These are phyloP conservation scores for Poeciliopsis paucimaculata DNA, from an alignment of 2,797 vertebrate species.

Conservation along the genomic window DNA sequence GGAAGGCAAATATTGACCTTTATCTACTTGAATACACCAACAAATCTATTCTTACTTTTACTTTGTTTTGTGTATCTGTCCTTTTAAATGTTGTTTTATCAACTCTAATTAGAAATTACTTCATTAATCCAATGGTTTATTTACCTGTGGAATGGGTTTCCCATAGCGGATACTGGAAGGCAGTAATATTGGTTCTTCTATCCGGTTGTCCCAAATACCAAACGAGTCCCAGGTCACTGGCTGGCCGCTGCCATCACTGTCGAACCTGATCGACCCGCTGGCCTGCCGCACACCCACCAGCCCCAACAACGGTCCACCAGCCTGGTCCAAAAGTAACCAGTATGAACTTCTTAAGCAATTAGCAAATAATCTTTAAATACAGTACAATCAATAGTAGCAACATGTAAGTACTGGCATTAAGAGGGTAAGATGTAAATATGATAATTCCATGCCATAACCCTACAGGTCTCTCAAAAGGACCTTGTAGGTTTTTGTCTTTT, in stretches of 20 bases:
- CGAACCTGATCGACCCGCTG: constrained; percentile 18
- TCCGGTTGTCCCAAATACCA: constrained; percentile 92
- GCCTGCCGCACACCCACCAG: constrained; percentile 22
- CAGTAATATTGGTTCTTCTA: constrained; percentile 89
- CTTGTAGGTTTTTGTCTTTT: neutral
- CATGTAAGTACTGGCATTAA: neutral
- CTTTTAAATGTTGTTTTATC: no score
- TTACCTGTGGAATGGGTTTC: constrained; percentile 77
- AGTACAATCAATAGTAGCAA: neutral
- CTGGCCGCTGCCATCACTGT: neutral
- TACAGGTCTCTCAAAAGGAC: neutral
- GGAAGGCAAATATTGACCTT: neutral
- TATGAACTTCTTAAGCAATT: neutral
- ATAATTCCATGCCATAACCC: neutral
- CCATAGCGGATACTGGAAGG: constrained; percentile 89
- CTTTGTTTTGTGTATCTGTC: neutral
- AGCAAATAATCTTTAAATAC: neutral
- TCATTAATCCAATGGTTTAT: neutral
- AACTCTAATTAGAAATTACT: neutral
- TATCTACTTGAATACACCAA: neutral
- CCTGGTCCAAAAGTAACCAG: constrained; percentile 19
- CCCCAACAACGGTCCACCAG: neutral
- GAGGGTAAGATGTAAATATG: neutral
- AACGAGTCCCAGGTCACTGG: constrained; percentile 85
- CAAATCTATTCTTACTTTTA: neutral